These are phyloP conservation scores for Cremastinae sp. DNA, from an alignment of 2,888 invertebrate genomes.

Conservation along the genomic window DNA sequence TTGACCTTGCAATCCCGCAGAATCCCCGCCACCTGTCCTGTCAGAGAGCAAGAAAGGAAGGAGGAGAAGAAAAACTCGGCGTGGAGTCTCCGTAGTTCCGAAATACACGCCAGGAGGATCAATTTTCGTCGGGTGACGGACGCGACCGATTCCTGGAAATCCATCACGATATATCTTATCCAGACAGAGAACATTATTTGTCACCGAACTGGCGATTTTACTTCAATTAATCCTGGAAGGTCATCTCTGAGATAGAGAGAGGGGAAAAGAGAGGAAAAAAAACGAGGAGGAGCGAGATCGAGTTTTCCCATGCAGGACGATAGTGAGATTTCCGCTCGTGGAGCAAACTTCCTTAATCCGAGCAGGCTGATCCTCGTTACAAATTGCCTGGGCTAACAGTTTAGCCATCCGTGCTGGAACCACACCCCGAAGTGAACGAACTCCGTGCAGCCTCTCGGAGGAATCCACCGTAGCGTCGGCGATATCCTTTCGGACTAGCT, in stretches of 20 bases:
- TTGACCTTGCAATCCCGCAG: conserved; percentile 62
- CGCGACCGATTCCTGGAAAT: too few species aligned
- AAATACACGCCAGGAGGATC: too few species aligned
- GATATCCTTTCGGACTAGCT: conserved; percentile 2
- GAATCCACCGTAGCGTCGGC: neutral
- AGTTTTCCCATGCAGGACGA: neutral
- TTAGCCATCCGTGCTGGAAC: conserved; percentile 65
- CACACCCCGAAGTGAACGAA: conserved; percentile 68
- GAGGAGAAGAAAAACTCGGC: neutral
- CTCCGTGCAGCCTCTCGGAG: conserved; percentile 8
- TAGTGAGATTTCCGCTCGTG: neutral
- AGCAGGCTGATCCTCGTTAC: conserved; percentile 69
- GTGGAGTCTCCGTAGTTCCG: too few species aligned
- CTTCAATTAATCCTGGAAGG: too few species aligned
- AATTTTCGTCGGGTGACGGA: too few species aligned
- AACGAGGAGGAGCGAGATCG: too few species aligned
- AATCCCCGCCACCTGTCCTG: conserved; percentile 23
- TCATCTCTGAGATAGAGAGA: too few species aligned
- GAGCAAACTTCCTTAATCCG: conserved; percentile 72
- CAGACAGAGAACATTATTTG: too few species aligned
- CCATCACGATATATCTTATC: too few species aligned
- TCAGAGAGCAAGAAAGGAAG: neutral
- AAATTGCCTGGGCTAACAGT: conserved; percentile 60
- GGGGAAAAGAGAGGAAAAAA: too few species aligned
- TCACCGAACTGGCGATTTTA: neutral